These are phyloP conservation scores for Austrolebias charrua DNA, from an alignment of 2,797 vertebrate genomes.

Conservation along the genomic window DNA sequence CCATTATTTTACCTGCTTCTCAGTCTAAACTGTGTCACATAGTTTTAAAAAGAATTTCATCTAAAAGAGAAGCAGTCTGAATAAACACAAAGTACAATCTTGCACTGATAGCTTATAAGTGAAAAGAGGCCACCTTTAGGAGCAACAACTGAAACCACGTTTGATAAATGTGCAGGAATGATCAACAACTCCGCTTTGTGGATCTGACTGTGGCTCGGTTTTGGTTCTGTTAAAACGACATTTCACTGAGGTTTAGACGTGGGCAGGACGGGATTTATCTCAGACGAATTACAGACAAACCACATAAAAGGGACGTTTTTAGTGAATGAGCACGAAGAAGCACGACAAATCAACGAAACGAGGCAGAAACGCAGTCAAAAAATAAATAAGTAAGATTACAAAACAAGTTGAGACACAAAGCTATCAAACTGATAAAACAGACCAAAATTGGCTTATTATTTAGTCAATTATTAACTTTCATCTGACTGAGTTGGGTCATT, in stretches of 20 bases:
- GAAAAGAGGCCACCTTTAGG: background rate
- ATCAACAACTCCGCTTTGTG: background rate
- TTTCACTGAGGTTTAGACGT: background rate
- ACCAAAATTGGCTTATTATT: too few species aligned
- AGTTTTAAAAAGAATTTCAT: background rate
- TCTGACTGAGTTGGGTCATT: too few species aligned
- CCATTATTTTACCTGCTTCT: background rate
- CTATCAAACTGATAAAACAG: too few species aligned
- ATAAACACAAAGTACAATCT: background rate
- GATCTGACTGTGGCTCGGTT: background rate
- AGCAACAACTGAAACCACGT: background rate
- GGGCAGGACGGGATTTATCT: too few species aligned
- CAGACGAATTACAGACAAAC: too few species aligned
- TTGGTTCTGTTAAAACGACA: background rate
- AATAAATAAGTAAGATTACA: too few species aligned
- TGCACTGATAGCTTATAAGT: background rate
- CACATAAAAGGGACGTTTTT: too few species aligned
- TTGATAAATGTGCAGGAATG: background rate
- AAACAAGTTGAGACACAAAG: too few species aligned
- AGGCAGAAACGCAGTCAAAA: too few species aligned
- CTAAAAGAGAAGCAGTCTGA: background rate
- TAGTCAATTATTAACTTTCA: too few species aligned
- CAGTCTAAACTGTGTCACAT: background rate
- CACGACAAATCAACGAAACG: too few species aligned
- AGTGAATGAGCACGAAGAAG: too few species aligned